These are phyloP conservation scores for Drosophila baimaii DNA, from an alignment of 1,140 invertebrate genomes.

Conservation along the genomic window DNA sequence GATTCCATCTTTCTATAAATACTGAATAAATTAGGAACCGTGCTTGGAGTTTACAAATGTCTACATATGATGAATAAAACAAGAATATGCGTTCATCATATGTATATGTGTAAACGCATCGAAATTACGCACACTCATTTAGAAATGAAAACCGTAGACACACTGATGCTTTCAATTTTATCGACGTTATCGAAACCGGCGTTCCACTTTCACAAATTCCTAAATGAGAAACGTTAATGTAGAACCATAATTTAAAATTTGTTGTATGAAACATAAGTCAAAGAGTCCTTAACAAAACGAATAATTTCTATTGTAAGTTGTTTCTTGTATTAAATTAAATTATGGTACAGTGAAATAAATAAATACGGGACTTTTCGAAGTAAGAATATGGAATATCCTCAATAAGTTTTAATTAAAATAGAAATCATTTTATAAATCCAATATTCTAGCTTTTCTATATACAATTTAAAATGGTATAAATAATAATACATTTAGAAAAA, in stretches of 20 bases:
- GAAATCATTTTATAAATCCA: no score
- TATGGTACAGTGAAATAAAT: neutral
- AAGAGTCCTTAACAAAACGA: neutral
- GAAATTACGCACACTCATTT: constrained; percentile 29
- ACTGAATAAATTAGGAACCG: constrained; percentile 24
- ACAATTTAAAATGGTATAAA: neutral
- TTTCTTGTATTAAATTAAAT: neutral
- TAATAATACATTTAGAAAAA: neutral
- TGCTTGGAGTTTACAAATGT: constrained; percentile 21
- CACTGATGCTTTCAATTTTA: constrained; percentile 42
- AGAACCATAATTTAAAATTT: neutral
- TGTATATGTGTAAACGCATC: constrained; percentile 29
- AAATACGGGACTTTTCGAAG: no score
- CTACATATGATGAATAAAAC: constrained; percentile 35
- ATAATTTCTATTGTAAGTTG: neutral
- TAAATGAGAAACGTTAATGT: neutral
- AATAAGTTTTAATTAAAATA: no score
- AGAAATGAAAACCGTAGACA: constrained; percentile 34
- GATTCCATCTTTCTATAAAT: constrained; percentile 53
- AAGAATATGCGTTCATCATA: constrained; percentile 40
- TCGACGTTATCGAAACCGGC: constrained; percentile 15
- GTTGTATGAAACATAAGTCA: neutral
- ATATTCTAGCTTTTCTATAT: no score
- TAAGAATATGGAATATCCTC: no score
- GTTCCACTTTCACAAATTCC: constrained; percentile 4